Evolutionary conservation across 2,113 vertebrate genomes (phyloP).

Genomic region (Galeopterus variegatus): DNA sequence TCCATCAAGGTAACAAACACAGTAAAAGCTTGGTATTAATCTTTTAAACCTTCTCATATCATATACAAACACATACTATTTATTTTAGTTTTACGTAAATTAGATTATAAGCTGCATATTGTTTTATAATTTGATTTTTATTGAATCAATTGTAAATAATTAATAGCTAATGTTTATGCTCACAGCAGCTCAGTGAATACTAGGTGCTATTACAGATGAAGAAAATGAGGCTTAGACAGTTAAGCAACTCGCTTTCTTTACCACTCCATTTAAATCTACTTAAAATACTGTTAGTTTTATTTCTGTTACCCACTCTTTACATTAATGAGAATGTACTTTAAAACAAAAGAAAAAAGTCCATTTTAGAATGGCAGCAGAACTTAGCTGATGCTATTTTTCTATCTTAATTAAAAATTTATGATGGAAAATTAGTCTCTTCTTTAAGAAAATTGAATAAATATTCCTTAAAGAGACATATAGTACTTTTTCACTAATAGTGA

Average conservation of each 20-base stretch:
- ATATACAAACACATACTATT: background rate
- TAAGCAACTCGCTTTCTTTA: background rate
- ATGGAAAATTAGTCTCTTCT: constrained; percentile 52
- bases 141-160: background rate
- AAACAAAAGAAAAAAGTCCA: background rate
- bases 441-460: constrained; percentile 55
- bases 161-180: background rate
- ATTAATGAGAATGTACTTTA: constrained; percentile 25
- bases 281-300: background rate
- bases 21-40: background rate
- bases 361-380: constrained; percentile 38
- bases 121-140: constrained; percentile 42
- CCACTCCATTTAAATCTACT: background rate
- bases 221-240: background rate
- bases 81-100: background rate
- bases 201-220: background rate
- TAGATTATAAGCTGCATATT: background rate
- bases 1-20: background rate
- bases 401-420: constrained; percentile 41
- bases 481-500: constrained; percentile 44
- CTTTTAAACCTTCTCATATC: background rate
- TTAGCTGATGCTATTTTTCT: background rate
- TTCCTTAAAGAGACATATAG: constrained; percentile 14
- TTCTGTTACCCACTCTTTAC: background rate
- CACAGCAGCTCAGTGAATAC: background rate